phyloP scores from a whole-genome alignment of 2,888 invertebrate genomes.

The Drosophila paramelanica region DNA sequence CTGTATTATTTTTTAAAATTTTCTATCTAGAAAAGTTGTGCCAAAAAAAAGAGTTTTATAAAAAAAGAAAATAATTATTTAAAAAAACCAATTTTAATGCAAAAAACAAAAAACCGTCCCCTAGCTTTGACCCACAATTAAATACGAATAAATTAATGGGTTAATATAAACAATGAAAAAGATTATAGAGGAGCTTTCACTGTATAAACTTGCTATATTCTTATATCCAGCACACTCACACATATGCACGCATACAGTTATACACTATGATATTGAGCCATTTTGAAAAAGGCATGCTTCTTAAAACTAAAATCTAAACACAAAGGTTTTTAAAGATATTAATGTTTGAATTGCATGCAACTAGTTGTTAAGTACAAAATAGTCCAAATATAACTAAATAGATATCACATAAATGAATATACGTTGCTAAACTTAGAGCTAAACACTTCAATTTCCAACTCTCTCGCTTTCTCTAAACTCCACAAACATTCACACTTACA shows the following conservation, averaged over 20 bases:
- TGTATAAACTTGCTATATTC: constrained; percentile 1
- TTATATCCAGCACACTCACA: constrained; percentile 10
- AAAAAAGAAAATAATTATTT: no score
- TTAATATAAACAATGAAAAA: not conserved
- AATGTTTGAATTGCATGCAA: constrained; percentile 65
- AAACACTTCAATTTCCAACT: not conserved
- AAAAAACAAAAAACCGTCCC: no score
- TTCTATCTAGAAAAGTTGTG: no score
- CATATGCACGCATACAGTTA: constrained; percentile 15
- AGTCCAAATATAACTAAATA: constrained; percentile 53
- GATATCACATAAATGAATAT: constrained; percentile 27
- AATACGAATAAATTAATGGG: no score
- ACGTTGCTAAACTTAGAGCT: constrained; percentile 22
- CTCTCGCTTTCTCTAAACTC: not conserved
- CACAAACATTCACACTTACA: constrained; percentile 2
- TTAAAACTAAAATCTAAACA: constrained; percentile 24
- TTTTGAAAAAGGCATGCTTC: constrained; percentile 36
- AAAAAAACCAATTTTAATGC: no score
- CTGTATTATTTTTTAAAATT: no score
- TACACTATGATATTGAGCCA: constrained; percentile 45
- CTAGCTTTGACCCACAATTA: no score
- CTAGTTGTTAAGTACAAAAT: constrained; percentile 55
- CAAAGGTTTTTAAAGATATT: constrained; percentile 55
- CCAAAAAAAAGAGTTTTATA: no score
- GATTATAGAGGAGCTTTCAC: not conserved